Conservation (phyloP, 2,113 vertebrate genomes). For the Anhinga rufa region DNA sequence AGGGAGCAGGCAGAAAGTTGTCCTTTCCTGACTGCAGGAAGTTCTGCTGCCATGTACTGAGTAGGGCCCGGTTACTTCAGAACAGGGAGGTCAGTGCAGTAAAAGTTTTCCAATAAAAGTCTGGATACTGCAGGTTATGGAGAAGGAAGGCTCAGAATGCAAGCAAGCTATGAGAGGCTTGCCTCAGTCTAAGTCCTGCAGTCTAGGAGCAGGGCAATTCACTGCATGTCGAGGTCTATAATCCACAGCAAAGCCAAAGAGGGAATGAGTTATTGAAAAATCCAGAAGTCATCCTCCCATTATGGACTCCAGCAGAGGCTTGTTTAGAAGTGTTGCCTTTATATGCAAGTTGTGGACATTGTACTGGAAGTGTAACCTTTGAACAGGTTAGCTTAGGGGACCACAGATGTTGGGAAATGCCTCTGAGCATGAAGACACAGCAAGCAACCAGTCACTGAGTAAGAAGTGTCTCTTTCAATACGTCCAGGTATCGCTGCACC, state of each 20-base stretch:
- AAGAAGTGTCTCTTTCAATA: not conserved
- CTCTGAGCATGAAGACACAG: not conserved
- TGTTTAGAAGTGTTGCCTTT: not conserved
- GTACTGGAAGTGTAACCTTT: not conserved
- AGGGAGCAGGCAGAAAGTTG: not conserved
- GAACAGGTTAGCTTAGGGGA: not conserved
- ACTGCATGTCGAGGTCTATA: not conserved
- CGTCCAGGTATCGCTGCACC: not conserved
- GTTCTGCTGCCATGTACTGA: not conserved
- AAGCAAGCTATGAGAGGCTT: not conserved
- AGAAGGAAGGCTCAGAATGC: not conserved
- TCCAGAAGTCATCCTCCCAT: not conserved
- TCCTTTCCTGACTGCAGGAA: not conserved
- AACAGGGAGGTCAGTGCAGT: not conserved
- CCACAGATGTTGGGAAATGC: not conserved
- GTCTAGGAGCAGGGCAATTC: not conserved
- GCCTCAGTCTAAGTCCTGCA: not conserved
- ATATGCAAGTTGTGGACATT: not conserved
- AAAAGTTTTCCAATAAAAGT: not conserved
- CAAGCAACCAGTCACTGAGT: not conserved
- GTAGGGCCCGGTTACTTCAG: not conserved
- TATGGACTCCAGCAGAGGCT: not conserved
- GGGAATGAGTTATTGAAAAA: not conserved
- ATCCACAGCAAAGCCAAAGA: not conserved
- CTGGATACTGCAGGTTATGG: not conserved